phyloP scores from a whole-genome alignment of 1,140 invertebrate genomes.

The Aphelenchoides avenae region DNA sequence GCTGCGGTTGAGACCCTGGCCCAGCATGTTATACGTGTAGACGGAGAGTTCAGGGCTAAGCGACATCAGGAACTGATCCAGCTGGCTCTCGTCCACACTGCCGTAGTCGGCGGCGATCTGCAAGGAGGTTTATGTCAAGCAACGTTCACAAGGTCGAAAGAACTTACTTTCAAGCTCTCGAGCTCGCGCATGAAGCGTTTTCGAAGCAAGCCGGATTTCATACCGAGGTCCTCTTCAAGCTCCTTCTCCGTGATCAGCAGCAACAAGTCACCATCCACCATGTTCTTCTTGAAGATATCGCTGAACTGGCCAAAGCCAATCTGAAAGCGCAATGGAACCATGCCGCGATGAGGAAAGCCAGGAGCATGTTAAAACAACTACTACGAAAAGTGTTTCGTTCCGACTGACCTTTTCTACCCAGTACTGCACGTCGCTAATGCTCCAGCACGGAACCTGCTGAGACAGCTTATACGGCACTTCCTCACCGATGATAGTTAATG shows the following conservation, averaged over 20 bases:
- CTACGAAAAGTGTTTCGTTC: slow-evolving; percentile 5
- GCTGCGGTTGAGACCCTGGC: slow-evolving; percentile 80
- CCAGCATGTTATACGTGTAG: slow-evolving; percentile 93
- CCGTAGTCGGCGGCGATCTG: slow-evolving; percentile 82
- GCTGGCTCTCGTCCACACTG: slow-evolving; percentile 80
- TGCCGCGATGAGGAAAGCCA: no score
- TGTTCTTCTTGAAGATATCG: slow-evolving; percentile 77
- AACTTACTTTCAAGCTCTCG: slow-evolving; percentile 73
- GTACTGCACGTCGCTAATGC: slow-evolving; percentile 85
- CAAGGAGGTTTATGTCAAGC: slow-evolving; percentile 2
- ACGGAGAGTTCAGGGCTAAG: slow-evolving; percentile 86
- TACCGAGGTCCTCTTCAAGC: slow-evolving; percentile 82
- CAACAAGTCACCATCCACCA: slow-evolving; percentile 94
- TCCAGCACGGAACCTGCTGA: slow-evolving; percentile 83
- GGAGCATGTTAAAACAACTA: no score
- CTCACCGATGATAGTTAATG: slow-evolving; percentile 87
- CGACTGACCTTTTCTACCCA: slow-evolving; percentile 81
- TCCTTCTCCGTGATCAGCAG: slow-evolving; percentile 87
- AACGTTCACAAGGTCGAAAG: slow-evolving; percentile 3
- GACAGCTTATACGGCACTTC: slow-evolving; percentile 93
- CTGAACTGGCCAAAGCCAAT: slow-evolving; percentile 85
- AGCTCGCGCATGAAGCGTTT: slow-evolving; percentile 89
- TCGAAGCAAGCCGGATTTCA: slow-evolving; percentile 84
- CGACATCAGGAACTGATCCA: slow-evolving; percentile 81
- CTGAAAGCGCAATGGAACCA: no score